These are phyloP conservation scores for Anthrax anthrax DNA, from an alignment of 2,888 invertebrate species.

Conservation along the genomic window DNA sequence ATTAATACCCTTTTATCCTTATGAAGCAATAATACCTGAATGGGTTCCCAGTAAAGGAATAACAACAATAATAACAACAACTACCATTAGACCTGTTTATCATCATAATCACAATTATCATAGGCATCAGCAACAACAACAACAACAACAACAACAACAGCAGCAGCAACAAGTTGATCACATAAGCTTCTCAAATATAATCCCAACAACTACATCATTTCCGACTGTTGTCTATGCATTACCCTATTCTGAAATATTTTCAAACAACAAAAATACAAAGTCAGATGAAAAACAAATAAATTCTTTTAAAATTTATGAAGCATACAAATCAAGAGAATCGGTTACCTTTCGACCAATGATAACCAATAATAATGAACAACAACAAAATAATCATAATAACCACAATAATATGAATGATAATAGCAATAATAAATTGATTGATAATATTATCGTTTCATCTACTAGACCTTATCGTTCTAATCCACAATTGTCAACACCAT, in stretches of 20 bases:
- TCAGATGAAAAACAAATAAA: neutral
- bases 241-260: conserved; percentile 1
- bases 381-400: neutral
- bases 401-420: neutral
- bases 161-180: too few relatives aligned
- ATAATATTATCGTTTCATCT: neutral
- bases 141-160: neutral
- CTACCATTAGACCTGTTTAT: neutral
- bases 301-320: neutral
- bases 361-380: neutral
- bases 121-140: neutral
- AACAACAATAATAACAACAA: neutral
- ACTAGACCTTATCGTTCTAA: neutral
- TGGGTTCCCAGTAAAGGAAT: neutral
- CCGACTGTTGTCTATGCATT: conserved; percentile 3
- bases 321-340: conserved; percentile 1
- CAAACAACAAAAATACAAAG: neutral
- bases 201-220: neutral
- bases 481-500: neutral
- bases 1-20: conserved; percentile 28
- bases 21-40: conserved; percentile 23
- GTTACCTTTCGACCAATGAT: conserved; percentile 1
- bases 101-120: neutral
- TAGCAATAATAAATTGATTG: too few relatives aligned
- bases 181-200: too few relatives aligned